Evolutionary conservation across 2,113 vertebrate species (phyloP).

Genomic region (Amblyopsis rosae): DNA sequence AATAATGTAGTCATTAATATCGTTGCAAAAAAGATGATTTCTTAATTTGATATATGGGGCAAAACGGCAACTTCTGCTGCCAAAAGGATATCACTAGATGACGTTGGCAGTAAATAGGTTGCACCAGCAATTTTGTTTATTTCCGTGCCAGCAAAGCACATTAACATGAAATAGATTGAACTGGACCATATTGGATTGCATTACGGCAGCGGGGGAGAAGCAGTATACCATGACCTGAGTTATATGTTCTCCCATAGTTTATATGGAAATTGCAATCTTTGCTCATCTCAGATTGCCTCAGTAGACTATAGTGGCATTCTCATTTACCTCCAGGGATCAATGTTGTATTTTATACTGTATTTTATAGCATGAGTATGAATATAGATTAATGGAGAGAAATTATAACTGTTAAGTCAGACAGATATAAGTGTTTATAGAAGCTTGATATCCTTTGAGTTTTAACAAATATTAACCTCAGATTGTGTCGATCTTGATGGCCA

Average conservation of each 20-base stretch:
- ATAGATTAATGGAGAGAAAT: background rate
- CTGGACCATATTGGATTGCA: background rate
- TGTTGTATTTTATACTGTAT: too few species aligned
- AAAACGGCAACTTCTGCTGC: too few species aligned
- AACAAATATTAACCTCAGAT: too few species aligned
- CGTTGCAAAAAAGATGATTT: too few species aligned
- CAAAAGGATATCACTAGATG: too few species aligned
- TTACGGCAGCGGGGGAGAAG: background rate
- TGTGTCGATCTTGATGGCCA: too few species aligned
- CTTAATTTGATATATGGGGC: too few species aligned
- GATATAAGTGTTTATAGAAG: background rate
- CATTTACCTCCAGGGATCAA: too few species aligned
- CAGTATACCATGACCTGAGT: background rate
- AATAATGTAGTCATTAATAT: too few species aligned
- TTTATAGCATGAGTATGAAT: background rate
- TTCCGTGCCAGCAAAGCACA: background rate
- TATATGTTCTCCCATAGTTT: background rate
- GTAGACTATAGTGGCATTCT: background rate
- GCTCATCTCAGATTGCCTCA: background rate
- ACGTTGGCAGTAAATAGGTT: background rate
- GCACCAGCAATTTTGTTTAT: background rate
- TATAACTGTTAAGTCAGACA: background rate
- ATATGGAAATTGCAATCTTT: too few species aligned
- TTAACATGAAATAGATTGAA: conserved; percentile 2
- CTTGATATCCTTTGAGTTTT: too few species aligned